phyloP scores from a whole-genome alignment of 2,888 invertebrate species.

The Caprella mutica region DNA sequence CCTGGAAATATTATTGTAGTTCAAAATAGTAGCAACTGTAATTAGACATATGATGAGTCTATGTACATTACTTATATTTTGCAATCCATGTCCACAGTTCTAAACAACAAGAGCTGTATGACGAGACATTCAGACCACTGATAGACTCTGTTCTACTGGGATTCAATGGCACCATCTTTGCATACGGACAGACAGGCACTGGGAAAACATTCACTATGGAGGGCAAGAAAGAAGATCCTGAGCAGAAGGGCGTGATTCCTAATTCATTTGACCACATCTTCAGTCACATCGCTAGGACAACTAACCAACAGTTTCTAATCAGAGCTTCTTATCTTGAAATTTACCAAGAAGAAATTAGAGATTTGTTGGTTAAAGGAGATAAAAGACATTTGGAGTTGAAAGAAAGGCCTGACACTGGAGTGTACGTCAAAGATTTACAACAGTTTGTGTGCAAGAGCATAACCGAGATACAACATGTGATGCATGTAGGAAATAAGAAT shows the following conservation, averaged over 20 bases:
- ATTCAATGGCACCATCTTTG: conserved; percentile 98
- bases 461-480: conserved; percentile 82
- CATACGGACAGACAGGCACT: conserved; percentile 98
- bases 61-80: too few species aligned
- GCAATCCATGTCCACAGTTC: conserved; percentile 50
- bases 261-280: conserved; percentile 96
- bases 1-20: too few species aligned
- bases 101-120: conserved; percentile 82
- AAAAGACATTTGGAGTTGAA: conserved; percentile 55
- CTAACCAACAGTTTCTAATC: conserved; percentile 89
- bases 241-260: conserved; percentile 78
- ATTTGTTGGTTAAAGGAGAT: conserved; percentile 59
- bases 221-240: conserved; percentile 49
- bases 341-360: conserved; percentile 80
- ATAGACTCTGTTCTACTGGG: conserved; percentile 92
- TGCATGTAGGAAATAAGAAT: conserved; percentile 84
- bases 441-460: conserved; percentile 89
- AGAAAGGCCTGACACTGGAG: conserved; percentile 68
- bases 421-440: conserved; percentile 90
- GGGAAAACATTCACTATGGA: conserved; percentile 65
- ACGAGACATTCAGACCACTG: conserved; percentile 87
- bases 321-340: conserved; percentile 94
- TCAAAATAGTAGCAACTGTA: too few species aligned
- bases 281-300: conserved; percentile 78
- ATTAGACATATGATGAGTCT: too few species aligned